Evolutionary conservation across 2,113 vertebrate species (phyloP), one percentile per base, ranked within the genome.

Genomic region (Sapajus apella): DNA sequence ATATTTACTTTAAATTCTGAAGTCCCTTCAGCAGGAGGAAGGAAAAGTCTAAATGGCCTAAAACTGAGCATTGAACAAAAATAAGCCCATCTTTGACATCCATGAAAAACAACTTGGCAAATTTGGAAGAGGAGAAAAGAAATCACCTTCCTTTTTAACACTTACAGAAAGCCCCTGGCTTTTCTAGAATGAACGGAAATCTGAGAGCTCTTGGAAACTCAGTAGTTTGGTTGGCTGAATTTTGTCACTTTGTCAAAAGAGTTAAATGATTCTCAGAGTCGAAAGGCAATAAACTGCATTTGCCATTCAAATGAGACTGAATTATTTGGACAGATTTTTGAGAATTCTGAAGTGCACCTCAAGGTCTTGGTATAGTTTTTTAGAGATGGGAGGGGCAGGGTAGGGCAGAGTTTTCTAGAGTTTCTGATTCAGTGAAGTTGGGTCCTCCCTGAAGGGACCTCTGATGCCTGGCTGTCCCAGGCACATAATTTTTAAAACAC

Each of bases 1-100:
- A 79, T 87, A 75, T 72, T 80, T 50, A 25, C 66, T 87, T 92
- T 81, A 90, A 94, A 82, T 94, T 96, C 50, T 79, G 56, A 94
- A 87, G 47, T 73, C 58, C 84, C 11, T 90, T 61, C 4, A 37
- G 16, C 30, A 55, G 87, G 56, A 81, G 21, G 5, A 75, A 83
- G 66, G 20, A 90, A 94, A 83, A 73, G 11, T 25, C 35, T 47
- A 76, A 45, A n/a, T 52, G 52, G 1, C 70, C 17, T 84, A 45
- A 70, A 93, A 37, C 58, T 55, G 76, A 91, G 8, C 8, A 45
- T 8, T 55, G 32, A 76, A n/a, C 25, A 76, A 40, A 83, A 64
- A 37, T 35, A 73, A 87, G 52, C 23, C 20, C 27, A 25, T 35
- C 14, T 88, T 82, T 86, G 50, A 87, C 8, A 90, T 5, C 30